A percentile compares a stretch with the other conserved stretches of the same genome.
Conservation (phyloP, 2,888 invertebrate species). For the Synergus laeviventris region DNA sequence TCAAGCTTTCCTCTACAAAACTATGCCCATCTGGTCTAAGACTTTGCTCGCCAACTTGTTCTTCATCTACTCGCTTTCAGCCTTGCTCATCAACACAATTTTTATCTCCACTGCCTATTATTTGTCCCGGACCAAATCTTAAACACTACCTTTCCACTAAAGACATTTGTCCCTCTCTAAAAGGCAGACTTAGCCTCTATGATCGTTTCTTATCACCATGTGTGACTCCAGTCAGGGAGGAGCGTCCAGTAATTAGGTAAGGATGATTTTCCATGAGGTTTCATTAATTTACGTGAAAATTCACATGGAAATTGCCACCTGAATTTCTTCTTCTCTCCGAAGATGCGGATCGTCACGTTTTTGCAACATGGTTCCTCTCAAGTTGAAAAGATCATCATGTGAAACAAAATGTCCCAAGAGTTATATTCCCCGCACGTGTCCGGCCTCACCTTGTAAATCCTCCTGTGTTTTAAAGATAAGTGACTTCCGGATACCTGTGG, state of each 20-base stretch:
- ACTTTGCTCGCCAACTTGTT: not conserved
- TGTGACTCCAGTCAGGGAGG: not conserved
- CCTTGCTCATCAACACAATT: slow-evolving; percentile 32
- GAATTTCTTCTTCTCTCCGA: not conserved
- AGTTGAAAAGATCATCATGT: not conserved
- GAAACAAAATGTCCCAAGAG: not conserved
- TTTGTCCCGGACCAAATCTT: slow-evolving; percentile 57
- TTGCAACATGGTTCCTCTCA: not conserved
- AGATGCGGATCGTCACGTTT: not conserved
- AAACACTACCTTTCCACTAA: slow-evolving; percentile 55
- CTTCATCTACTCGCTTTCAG: slow-evolving; percentile 14
- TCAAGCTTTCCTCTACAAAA: slow-evolving; percentile 1
- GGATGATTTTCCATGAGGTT: too few relatives aligned
- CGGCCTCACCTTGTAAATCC: not conserved
- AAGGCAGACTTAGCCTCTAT: slow-evolving; percentile 50
- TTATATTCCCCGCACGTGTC: slow-evolving; percentile 10
- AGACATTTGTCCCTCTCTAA: slow-evolving; percentile 53
- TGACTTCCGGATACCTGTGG: slow-evolving; percentile 30
- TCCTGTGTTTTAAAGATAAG: not conserved
- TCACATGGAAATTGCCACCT: too few relatives aligned
- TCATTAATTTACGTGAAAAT: too few relatives aligned
- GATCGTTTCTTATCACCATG: slow-evolving; percentile 23
- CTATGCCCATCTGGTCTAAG: slow-evolving; percentile 2
- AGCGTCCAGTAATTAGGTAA: too few relatives aligned
- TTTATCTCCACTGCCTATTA: slow-evolving; percentile 23